phyloP scores from a whole-genome alignment of 2,113 vertebrate genomes.

The Tragulus kanchil region DNA sequence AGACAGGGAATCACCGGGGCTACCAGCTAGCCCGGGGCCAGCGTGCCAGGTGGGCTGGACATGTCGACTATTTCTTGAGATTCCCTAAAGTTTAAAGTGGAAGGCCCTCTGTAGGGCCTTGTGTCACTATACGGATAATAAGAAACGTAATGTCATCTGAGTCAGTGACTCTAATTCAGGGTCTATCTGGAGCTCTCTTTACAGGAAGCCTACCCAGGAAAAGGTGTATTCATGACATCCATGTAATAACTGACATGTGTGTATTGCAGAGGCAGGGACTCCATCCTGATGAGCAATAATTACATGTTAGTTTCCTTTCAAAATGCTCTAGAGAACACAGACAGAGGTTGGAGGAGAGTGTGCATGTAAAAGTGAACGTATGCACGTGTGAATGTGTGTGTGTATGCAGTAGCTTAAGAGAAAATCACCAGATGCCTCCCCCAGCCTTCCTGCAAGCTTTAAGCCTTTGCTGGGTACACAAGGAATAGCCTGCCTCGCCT shows the following conservation, averaged over 20 bases:
- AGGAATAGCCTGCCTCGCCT: conserved; percentile 14
- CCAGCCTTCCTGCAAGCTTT: background rate
- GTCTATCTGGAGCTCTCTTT: background rate
- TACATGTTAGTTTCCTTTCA: background rate
- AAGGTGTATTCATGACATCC: background rate
- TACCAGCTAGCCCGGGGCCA: too few species aligned
- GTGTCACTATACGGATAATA: background rate
- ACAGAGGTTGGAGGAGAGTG: background rate
- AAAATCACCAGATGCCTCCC: background rate
- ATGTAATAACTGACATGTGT: background rate
- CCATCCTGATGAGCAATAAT: conserved; percentile 23
- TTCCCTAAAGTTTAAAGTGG: background rate
- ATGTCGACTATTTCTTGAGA: too few species aligned
- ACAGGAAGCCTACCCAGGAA: conserved; percentile 44
- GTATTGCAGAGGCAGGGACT: background rate
- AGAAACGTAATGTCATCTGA: background rate
- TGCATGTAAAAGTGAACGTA: background rate
- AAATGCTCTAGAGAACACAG: conserved; percentile 5
- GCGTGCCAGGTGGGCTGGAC: too few species aligned
- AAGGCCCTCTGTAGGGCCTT: background rate
- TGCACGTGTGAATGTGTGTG: background rate
- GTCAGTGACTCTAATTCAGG: background rate
- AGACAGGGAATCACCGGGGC: too few species aligned
- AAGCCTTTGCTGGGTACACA: background rate
- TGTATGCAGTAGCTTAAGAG: background rate